A percentile compares a stretch with the other conserved stretches of the same genome.
These are phyloP conservation scores for Aplochiton taeniatus DNA, from an alignment of 2,797 vertebrate species.

Conservation along the genomic window DNA sequence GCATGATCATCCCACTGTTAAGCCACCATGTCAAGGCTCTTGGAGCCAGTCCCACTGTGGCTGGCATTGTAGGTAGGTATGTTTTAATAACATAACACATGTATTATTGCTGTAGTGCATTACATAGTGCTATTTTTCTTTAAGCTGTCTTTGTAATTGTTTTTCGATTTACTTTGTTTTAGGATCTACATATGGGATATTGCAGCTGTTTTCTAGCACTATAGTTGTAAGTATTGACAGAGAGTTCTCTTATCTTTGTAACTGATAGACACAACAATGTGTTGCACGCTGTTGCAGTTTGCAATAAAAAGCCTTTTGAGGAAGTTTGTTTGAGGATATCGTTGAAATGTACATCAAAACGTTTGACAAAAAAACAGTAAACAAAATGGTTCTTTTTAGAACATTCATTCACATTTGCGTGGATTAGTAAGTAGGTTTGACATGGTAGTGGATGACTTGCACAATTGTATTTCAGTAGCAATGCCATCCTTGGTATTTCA, in stretches of 20 bases:
- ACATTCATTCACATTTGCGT: too few relatives aligned
- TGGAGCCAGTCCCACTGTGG: constrained; percentile 89
- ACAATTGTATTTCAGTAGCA: constrained; percentile 29
- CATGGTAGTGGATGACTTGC: constrained; percentile 31
- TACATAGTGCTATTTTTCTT: neutral
- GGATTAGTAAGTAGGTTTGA: constrained; percentile 10
- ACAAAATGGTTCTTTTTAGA: too few relatives aligned
- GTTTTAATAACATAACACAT: neutral
- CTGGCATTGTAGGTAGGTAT: constrained; percentile 88
- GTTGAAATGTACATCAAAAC: too few relatives aligned
- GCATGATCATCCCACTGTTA: constrained; percentile 93
- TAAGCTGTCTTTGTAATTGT: neutral
- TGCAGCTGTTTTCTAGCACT: constrained; percentile 95
- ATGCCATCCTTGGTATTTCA: constrained; percentile 48
- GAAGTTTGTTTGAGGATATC: too few relatives aligned
- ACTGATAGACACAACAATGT: neutral
- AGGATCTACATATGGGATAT: constrained; percentile 92
- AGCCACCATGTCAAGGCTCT: constrained; percentile 91
- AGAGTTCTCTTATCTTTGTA: constrained; percentile 1
- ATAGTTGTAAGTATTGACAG: constrained; percentile 87
- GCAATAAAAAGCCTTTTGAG: neutral
- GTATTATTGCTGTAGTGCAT: neutral
- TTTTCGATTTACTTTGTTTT: constrained; percentile 33
- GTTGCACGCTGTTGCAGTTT: neutral
- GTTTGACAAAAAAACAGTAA: too few relatives aligned